phyloP scores from a whole-genome alignment of 2,888 invertebrate genomes.

The Patella caerulea region DNA sequence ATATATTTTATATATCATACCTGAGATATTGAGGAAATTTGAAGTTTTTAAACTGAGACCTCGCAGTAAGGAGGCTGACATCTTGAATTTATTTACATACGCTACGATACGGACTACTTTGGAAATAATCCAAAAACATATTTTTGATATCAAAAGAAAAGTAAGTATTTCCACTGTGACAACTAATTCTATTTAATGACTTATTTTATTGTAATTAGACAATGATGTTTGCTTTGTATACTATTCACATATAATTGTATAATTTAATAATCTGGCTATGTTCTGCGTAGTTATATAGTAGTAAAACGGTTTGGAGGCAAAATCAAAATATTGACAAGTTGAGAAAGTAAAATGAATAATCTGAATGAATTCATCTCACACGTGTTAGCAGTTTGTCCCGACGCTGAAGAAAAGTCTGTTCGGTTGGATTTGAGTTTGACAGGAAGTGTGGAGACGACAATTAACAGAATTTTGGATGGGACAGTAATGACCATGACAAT shows the following conservation, averaged over 20 bases:
- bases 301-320: not conserved
- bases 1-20: not conserved
- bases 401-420: conserved; percentile 23
- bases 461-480: conserved; percentile 37
- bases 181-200: too few species aligned
- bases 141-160: not conserved
- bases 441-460: conserved; percentile 28
- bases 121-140: not conserved
- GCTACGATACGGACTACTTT: not conserved
- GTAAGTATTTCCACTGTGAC: too few species aligned
- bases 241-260: too few species aligned
- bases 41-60: not conserved
- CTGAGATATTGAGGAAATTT: not conserved
- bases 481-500: conserved; percentile 15
- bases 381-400: conserved; percentile 34
- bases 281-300: too few species aligned
- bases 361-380: conserved; percentile 21
- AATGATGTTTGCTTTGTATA: too few species aligned
- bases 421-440: conserved; percentile 27
- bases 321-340: conserved; percentile 14
- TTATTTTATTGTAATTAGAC: too few species aligned
- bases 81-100: conserved; percentile 28
- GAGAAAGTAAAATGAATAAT: not conserved
- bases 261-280: too few species aligned
- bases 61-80: conserved; percentile 39